Evolutionary conservation across 2,797 vertebrate genomes (phyloP), one percentile per base, ranked within the genome.

Genomic region (Schizothorax lantsangensis): DNA sequence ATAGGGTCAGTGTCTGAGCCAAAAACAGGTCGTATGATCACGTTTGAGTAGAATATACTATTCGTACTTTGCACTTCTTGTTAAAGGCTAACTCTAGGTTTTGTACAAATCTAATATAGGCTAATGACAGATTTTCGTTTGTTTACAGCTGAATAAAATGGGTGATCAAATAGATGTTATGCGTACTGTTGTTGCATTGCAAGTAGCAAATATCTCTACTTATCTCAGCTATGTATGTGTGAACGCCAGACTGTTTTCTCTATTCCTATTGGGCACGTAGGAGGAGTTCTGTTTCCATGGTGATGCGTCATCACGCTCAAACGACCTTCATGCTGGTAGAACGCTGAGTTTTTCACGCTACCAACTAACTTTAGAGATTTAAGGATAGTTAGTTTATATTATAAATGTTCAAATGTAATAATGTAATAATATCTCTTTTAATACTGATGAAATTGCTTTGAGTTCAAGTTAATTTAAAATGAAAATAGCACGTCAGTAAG

Each of bases 271-370:
- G n/a, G 38, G n/a, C 14, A 52, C 57, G 4, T 81, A 62, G 86
- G 83, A 68, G 83, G 87, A 89, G 89, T 79, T 69, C 14, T 49
- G 90, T 90, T 88, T 83, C 90, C 87, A 91, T 90, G 71, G 90
- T 81, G 83, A 90, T 66, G 83, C 84, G 86, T 83, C 74, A 66
- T 52, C 68, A 72, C 52, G 81, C 73, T 47, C 19, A 59, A 47
- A 79, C 74, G 45, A 69, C 78, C 69, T 77, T 66, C 43, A 64
- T 1, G 21, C 21, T 52, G 52, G 21, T 21, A 21, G 40, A 78
- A 71, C 57, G 43, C 47, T 12, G 38, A 79, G 77, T 47, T 71
- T 66, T 66, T 30, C 57, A 12, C 12, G 17, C 11, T 73, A n/a
- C 7, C 10, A 8, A 8, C 69, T 43, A 45, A 45, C 43, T 2